Base-by-base conservation (phyloP, 2,113 vertebrate species). In the Seriola quinqueradiata region DNA sequence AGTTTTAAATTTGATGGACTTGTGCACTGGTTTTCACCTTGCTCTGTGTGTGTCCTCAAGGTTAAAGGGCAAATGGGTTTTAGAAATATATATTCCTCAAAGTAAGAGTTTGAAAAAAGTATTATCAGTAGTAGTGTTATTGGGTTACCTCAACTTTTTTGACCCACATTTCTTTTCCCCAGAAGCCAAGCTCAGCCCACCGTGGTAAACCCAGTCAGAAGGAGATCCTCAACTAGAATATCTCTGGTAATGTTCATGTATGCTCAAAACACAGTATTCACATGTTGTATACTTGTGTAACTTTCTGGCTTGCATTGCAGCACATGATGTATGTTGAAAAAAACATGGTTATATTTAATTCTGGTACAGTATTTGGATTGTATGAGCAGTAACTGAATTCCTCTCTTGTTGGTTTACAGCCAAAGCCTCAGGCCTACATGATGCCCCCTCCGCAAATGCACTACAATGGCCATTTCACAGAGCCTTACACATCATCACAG, bases 401-500 rank as follows among this genome's bases (percentile, higher is more conserved):
- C 59, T 82, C 54, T 69, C 0, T 85, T 90, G 70, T 82, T 92
- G 79, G 74, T 89, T 70, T 71, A 23, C 88, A 99, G 97, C 96
- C 97, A 78, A 98, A 97, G 87, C 96, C 97, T 54, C 98, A 97
- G 84, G 92, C 95, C 79, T 99, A 96, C 71, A 97, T 96, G 97
- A 97, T 98, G 97, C 92, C 97, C 13, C 95, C 97, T 60, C 96
- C 96, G 42, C 97, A 96, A 84, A 95, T 98, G 91, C 97, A 98
- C 93, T 99, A 99, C 93, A 99, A 97, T 58, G 97, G 98, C 84
- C 98, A 98, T 86, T 99, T 96, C 83, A 95, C 94, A 21, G 98
- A 99, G 74, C 97, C 97, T 1, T 99, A 98, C 91, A 96, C 97
- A 32, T 97, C 97, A 21, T 99, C 98, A 46, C 97, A 99, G 96